Percentiles rank a stretch among this genome's conserved stretches.
phyloP scores from a whole-genome alignment of 2,797 vertebrate genomes.

The Platyrinchus mystaceus region DNA sequence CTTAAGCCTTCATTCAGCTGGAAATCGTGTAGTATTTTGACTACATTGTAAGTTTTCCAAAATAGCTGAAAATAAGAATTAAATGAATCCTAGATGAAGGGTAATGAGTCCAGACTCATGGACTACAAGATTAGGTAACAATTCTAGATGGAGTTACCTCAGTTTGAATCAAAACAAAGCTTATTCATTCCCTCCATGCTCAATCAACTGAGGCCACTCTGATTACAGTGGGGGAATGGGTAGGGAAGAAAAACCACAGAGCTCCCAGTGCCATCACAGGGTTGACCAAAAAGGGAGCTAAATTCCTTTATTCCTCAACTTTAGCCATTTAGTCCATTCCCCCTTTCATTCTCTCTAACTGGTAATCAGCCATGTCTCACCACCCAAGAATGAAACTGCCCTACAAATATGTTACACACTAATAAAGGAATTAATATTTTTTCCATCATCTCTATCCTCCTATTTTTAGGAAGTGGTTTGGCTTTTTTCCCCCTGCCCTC shows the following conservation, averaged over 20 bases:
- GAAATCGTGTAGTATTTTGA: not conserved
- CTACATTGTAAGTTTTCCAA: not conserved
- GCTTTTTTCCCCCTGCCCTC: not conserved
- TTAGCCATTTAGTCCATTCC: not conserved
- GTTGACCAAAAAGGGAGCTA: not conserved
- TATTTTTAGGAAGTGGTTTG: not conserved
- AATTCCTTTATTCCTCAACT: not conserved
- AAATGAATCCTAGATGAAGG: not conserved
- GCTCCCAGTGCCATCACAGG: not conserved
- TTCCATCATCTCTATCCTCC: not conserved
- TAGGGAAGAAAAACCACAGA: not conserved
- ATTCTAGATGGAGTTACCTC: not conserved
- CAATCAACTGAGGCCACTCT: not conserved
- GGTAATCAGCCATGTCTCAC: not conserved
- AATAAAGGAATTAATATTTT: conserved; percentile 16
- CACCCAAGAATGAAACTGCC: not conserved
- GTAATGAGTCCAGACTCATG: not conserved
- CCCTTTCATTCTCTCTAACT: not conserved
- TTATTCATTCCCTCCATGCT: not conserved
- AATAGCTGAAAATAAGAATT: not conserved
- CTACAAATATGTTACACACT: not conserved
- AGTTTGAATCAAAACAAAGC: not conserved
- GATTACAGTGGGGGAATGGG: not conserved
- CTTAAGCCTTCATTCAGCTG: not conserved
- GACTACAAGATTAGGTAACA: not conserved